phyloP scores from a whole-genome alignment of 2,113 vertebrate species.

The Charadrius vociferus region DNA sequence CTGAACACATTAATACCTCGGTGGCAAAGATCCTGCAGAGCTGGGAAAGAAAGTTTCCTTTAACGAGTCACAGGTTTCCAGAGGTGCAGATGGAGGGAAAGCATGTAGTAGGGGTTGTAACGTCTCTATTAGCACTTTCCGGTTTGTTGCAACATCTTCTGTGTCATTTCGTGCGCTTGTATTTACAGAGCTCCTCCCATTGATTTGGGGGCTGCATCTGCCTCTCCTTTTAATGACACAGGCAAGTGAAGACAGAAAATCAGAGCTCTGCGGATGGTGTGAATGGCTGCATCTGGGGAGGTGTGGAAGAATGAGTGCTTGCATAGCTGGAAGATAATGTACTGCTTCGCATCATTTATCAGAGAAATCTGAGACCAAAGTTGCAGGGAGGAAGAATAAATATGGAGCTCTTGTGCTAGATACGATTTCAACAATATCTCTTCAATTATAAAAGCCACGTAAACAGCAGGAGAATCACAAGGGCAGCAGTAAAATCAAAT shows the following conservation, averaged over 20 bases:
- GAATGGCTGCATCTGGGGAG: not conserved
- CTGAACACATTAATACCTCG: not conserved
- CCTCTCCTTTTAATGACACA: not conserved
- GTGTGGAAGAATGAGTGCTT: not conserved
- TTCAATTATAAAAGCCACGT: not conserved
- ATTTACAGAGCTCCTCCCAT: not conserved
- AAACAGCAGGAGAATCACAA: constrained; percentile 46
- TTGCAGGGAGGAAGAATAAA: not conserved
- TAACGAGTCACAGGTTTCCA: not conserved
- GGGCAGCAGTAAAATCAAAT: constrained; percentile 29
- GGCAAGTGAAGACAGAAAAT: not conserved
- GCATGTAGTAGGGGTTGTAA: not conserved
- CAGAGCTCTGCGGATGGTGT: not conserved
- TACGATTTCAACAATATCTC: not conserved
- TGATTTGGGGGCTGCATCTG: not conserved
- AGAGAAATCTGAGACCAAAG: not conserved
- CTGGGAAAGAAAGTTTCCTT: not conserved
- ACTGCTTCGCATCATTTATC: not conserved
- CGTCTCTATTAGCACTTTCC: not conserved
- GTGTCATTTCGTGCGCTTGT: not conserved
- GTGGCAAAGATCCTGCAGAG: not conserved
- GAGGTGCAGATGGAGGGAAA: not conserved
- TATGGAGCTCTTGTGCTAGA: not conserved
- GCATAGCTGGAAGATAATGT: not conserved
- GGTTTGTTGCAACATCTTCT: not conserved